These are phyloP conservation scores for Progne subis DNA, from an alignment of 2,113 vertebrate species.

Conservation along the genomic window DNA sequence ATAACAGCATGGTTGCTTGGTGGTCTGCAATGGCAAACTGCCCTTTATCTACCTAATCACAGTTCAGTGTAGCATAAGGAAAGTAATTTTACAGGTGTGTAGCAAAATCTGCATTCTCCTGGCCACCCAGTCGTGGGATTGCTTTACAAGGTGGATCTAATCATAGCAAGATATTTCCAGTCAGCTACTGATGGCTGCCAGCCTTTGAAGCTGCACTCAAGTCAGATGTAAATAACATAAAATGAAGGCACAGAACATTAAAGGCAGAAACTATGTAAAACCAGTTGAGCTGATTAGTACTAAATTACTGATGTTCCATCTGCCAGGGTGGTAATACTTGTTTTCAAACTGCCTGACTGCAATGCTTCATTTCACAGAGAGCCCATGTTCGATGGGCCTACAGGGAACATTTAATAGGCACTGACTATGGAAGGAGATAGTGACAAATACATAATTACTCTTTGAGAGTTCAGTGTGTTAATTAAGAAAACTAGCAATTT, in stretches of 20 bases:
- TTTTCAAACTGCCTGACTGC: constrained; percentile 42
- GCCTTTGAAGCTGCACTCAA: constrained; percentile 42
- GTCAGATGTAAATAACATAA: constrained; percentile 58
- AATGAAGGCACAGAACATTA: constrained; percentile 59
- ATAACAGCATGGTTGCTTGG: not conserved
- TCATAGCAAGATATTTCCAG: not conserved
- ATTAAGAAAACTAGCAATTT: constrained; percentile 47
- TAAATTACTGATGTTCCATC: constrained; percentile 70
- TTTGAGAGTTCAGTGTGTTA: constrained; percentile 4
- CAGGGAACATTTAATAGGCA: not conserved
- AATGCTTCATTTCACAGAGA: constrained; percentile 64
- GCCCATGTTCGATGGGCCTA: not conserved
- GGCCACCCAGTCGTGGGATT: not conserved
- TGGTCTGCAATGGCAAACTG: constrained; percentile 18
- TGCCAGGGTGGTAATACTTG: constrained; percentile 43
- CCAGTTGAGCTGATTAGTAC: constrained; percentile 58
- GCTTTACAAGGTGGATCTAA: not conserved
- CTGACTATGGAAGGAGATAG: constrained; percentile 26
- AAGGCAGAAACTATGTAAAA: constrained; percentile 56
- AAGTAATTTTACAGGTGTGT: constrained; percentile 23
- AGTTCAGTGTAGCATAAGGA: not conserved
- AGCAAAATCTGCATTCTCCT: not conserved
- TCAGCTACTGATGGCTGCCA: not conserved
- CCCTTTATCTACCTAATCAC: constrained; percentile 25
- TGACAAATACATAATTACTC: constrained; percentile 33